These are phyloP conservation scores for Perca schrenkii DNA, from an alignment of 2,113 vertebrate species.

Conservation along the genomic window DNA sequence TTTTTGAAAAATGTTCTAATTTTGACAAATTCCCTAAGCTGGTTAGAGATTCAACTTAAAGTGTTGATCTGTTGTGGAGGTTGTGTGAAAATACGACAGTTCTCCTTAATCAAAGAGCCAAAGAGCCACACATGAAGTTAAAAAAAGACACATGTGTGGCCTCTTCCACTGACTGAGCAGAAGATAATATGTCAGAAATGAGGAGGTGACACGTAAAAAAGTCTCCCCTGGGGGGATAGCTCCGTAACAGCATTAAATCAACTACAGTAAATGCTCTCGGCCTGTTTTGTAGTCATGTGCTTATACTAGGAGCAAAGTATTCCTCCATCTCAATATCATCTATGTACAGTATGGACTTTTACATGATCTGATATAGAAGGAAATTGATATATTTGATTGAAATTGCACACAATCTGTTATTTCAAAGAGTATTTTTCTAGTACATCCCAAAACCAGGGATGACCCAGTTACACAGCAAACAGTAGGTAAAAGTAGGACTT, in stretches of 20 bases:
- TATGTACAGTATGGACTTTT: background rate
- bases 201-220: slow-evolving; percentile 24
- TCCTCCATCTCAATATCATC: no score
- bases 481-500: background rate
- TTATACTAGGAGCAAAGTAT: background rate
- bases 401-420: background rate
- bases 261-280: background rate
- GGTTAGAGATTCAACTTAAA: background rate
- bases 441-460: no score
- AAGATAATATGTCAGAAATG: slow-evolving; percentile 26
- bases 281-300: background rate
- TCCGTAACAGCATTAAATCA: background rate
- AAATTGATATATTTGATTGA: background rate
- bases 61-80: background rate
- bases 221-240: background rate
- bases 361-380: background rate
- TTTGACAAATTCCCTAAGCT: background rate
- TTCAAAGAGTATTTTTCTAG: background rate
- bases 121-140: background rate
- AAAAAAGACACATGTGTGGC: slow-evolving; percentile 14
- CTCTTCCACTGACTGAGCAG: slow-evolving; percentile 37
- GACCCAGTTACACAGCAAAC: background rate
- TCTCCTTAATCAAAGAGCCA: slow-evolving; percentile 8
- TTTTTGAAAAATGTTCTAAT: no score
- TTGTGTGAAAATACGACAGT: background rate